A percentile compares a stretch with the other conserved stretches of the same genome.
Conservation (phyloP, 1,140 invertebrate species). For the Lineus longissimus region DNA sequence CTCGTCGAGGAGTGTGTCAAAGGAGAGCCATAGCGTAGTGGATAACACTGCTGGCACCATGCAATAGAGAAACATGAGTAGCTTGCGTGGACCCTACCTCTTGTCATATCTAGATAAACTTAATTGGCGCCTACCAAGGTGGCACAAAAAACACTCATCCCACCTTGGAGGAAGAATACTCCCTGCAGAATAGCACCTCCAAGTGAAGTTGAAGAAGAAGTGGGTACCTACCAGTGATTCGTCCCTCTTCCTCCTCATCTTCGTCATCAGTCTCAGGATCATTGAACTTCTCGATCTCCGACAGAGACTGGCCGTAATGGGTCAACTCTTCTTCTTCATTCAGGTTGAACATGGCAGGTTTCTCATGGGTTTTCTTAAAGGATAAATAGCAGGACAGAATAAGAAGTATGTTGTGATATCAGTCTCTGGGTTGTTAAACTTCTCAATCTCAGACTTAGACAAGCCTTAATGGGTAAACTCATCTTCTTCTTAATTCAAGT, state of each 20-base stretch:
- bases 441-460: constrained; percentile 82
- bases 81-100: no score
- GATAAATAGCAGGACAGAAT: no score
- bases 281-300: constrained; percentile 88
- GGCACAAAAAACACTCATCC: no score
- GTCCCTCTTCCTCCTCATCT: constrained; percentile 55
- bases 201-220: no score
- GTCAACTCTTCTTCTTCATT: constrained; percentile 67
- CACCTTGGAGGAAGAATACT: no score
- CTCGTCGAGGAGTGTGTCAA: no score
- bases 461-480: constrained; percentile 67
- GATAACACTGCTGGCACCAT: no score
- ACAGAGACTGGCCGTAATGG: constrained; percentile 74
- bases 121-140: no score
- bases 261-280: constrained; percentile 70
- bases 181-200: no score
- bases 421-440: constrained; percentile 74
- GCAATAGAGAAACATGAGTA: no score
- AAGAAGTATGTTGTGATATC: constrained; percentile 54
- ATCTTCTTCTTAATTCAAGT: constrained; percentile 74
- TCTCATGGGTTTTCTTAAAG: constrained; percentile 48
- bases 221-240: constrained; percentile 29
- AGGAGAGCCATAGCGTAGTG: no score
- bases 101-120: no score
- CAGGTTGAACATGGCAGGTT: constrained; percentile 65